These are phyloP conservation scores for Chloroceryle inda DNA, from an alignment of 2,797 vertebrate species.

Conservation along the genomic window DNA sequence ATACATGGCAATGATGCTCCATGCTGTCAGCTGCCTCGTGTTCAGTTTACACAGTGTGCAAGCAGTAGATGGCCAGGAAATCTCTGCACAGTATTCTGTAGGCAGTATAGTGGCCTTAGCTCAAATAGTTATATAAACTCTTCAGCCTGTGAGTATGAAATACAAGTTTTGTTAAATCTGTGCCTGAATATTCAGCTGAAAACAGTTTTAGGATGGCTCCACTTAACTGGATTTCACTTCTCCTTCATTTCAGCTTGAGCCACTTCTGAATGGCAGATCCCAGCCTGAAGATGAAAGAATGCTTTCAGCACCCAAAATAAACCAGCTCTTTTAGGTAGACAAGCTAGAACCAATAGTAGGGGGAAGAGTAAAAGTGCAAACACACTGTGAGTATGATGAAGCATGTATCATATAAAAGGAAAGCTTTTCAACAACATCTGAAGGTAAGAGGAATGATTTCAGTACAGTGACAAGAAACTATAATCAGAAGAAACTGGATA, in stretches of 20 bases:
- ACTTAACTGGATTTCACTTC: neutral
- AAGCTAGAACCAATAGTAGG: neutral
- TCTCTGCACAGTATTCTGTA: neutral
- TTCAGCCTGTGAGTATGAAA: neutral
- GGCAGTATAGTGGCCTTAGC: neutral
- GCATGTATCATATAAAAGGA: neutral
- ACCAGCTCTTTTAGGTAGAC: neutral
- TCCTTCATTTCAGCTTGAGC: neutral
- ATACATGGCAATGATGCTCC: accelerated
- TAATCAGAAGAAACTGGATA: neutral
- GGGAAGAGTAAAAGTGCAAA: neutral
- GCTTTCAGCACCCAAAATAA: neutral
- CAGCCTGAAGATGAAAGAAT: neutral
- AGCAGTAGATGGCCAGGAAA: neutral
- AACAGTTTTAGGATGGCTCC: neutral
- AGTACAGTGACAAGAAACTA: neutral
- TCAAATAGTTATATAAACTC: neutral
- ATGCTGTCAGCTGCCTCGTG: neutral
- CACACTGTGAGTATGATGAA: neutral
- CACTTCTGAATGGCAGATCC: neutral
- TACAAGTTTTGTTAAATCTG: neutral
- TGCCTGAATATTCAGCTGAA: neutral
- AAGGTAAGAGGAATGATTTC: neutral
- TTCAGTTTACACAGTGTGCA: neutral
- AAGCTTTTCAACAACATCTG: neutral